Evolutionary conservation across 2,888 invertebrate genomes (phyloP), one percentile per base, ranked within the genome.

Genomic region (Xylota segnis): DNA sequence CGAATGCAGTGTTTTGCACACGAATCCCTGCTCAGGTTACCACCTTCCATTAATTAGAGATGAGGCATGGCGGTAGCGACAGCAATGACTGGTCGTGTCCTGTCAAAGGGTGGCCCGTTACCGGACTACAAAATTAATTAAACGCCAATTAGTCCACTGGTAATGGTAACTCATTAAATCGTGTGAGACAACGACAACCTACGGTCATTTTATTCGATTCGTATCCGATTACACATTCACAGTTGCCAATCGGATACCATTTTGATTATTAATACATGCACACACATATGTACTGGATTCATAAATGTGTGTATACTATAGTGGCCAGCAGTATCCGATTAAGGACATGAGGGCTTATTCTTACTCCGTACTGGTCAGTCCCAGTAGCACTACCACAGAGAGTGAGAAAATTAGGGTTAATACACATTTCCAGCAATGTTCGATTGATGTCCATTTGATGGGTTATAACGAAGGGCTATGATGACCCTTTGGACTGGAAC

Each of bases 91-190:
- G 40, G n/a, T 68, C 12, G 54, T 27, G 10, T 40, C 50, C 34
- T 34, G 50, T 68, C 68, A 68, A 68, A 54, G 54, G 54, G 40
- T 14, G 18, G 12, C 68, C 29, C 27, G 16, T 43, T 43, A 40
- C 54, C 52, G 23, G 68, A 47, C 50, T 68, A 58, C 50, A 16
- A 68, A 77, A 77, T 77, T 77, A 66, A 77, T 77, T 77, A 68
- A 77, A 77, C 27, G 50, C 68, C 43, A 77, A 77, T 77, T 77
- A 68, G 76, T 52, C 40, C 12, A 68, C 52, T 68, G 68, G 68
- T 50, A 68, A 68, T 77, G 47, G 37, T 2, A 9, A 37, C 27
- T 58, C 37, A 59, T 68, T 68, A 52, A 68, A 59, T 52, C 66
- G 59, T 50, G 52, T 66, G 68, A 47, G 59, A 74, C 16, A 59